Base-by-base conservation (phyloP, 2,888 invertebrate genomes). In the Andricus curvator region DNA sequence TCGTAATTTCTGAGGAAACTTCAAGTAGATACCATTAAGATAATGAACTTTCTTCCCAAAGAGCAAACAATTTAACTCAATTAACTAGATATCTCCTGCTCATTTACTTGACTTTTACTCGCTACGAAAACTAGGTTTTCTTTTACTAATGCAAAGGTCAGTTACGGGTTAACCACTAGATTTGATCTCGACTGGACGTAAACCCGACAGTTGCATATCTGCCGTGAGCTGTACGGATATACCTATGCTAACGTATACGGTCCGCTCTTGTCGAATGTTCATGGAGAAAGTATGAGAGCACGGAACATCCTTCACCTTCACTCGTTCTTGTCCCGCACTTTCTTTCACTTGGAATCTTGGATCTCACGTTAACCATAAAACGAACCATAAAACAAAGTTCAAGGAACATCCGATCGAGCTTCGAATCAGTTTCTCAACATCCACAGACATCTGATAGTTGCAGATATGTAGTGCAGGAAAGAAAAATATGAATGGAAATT, bases 221-320 rank as follows among this genome's bases (percentile, higher is more conserved):
- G 65, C 78, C 56, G 48, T 66, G 3, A 13, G 70, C 29, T 25
- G 29, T 37, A 33, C 20, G 78, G 37, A 74, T 77, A 67, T 20
- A 17, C 11, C 4, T 9, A 1, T 48, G 17, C 17, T 5, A 60
- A 41, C 29, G 15, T 17, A 65, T 48, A n/a, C 56, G 17, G 80
- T 77, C 60, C 25, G 66, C 56, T 81, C 80, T 74, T 68, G 77
- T 64, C 81, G 78, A 84, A 84, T 84, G 82, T 87, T 88, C 86
- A 86, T 83, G 88, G 89, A 89, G 89, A 90, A 90, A 90, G 90
- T 89, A 85, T 78, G 82, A 84, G 86, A 85, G 81, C 84, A 87
- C 83, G 83, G 84, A 85, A 85, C 87, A 90, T 89, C 89, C 90
- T 90, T 90, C 90, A 90, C 90, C 90, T 90, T 90, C 89, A 88